Conservation (phyloP, 2,113 vertebrate genomes). For the Oreotrochilus melanogaster region DNA sequence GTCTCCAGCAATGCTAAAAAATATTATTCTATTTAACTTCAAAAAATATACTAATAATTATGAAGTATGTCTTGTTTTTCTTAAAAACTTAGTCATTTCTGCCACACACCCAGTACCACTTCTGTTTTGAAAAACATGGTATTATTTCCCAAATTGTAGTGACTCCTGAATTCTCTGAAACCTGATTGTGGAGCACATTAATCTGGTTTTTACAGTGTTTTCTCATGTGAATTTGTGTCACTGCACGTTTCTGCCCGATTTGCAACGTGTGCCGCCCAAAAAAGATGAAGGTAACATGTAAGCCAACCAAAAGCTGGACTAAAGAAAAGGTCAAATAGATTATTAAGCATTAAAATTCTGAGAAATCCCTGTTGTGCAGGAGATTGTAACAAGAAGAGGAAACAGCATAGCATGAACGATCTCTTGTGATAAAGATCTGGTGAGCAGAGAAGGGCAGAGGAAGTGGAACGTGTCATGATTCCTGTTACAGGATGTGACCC, state of each 20-base stretch:
- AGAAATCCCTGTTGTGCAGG: slow-evolving; percentile 71
- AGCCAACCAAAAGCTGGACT: slow-evolving; percentile 16
- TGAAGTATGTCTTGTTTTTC: slow-evolving; percentile 24
- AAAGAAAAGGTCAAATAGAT: slow-evolving; percentile 64
- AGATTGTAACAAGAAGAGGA: slow-evolving; percentile 75
- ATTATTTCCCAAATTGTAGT: slow-evolving; percentile 47
- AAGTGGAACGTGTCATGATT: slow-evolving; percentile 72
- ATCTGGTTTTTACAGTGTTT: slow-evolving; percentile 8
- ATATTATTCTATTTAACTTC: not conserved
- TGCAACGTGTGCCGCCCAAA: not conserved
- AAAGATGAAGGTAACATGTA: not conserved
- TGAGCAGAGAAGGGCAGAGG: slow-evolving; percentile 68
- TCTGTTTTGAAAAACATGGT: slow-evolving; percentile 62
- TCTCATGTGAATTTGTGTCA: not conserved
- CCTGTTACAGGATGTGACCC: slow-evolving; percentile 54
- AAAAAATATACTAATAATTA: not conserved
- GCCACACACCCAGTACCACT: slow-evolving; percentile 62
- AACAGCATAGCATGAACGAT: slow-evolving; percentile 60
- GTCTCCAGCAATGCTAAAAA: not conserved
- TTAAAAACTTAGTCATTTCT: slow-evolving; percentile 66
- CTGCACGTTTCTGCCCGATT: not conserved
- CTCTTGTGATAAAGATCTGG: slow-evolving; percentile 76
- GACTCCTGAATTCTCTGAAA: slow-evolving; percentile 63
- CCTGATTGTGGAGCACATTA: slow-evolving; percentile 20
- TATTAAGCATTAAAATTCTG: slow-evolving; percentile 69